Evolutionary conservation across 2,888 invertebrate genomes (phyloP).

Genomic region (Cheilosia grossa): DNA sequence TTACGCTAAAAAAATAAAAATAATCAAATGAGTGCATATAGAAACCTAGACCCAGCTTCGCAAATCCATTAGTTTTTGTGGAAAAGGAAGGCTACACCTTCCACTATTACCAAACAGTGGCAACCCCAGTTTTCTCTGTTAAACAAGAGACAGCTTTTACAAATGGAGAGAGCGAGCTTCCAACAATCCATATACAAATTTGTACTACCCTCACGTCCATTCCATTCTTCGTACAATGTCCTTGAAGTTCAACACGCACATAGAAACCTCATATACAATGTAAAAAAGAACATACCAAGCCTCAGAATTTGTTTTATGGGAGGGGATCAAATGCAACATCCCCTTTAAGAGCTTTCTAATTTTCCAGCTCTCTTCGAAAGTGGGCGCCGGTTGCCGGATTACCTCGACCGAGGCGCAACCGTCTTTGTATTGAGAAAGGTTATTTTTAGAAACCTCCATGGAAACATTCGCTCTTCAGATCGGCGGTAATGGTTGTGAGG

Average conservation of each 20-base stretch:
- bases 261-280: neutral
- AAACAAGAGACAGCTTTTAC: constrained; percentile 36
- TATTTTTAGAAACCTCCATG: constrained; percentile 68
- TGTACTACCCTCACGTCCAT: constrained; percentile 15
- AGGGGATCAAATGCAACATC: constrained; percentile 53
- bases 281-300: neutral
- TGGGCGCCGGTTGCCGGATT: constrained; percentile 16
- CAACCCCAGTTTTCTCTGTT: neutral
- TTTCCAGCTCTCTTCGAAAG: constrained; percentile 7
- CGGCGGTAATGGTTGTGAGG: constrained; percentile 16
- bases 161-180: constrained; percentile 48
- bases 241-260: constrained; percentile 50
- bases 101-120: constrained; percentile 10
- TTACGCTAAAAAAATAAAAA: too few relatives aligned
- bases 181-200: neutral
- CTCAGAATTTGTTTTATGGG: constrained; percentile 16
- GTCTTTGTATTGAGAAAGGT: constrained; percentile 72
- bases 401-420: constrained; percentile 61
- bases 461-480: constrained; percentile 21
- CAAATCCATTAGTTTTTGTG: too few relatives aligned
- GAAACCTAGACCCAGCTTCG: too few relatives aligned
- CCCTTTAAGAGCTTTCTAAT: constrained; percentile 46
- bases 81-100: neutral
- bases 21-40: too few relatives aligned
- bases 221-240: constrained; percentile 32